Percentiles rank a stretch among this genome's conserved stretches.
Evolutionary conservation across 2,888 invertebrate species (phyloP).

Genomic region (Pharmacophagus antenor): DNA sequence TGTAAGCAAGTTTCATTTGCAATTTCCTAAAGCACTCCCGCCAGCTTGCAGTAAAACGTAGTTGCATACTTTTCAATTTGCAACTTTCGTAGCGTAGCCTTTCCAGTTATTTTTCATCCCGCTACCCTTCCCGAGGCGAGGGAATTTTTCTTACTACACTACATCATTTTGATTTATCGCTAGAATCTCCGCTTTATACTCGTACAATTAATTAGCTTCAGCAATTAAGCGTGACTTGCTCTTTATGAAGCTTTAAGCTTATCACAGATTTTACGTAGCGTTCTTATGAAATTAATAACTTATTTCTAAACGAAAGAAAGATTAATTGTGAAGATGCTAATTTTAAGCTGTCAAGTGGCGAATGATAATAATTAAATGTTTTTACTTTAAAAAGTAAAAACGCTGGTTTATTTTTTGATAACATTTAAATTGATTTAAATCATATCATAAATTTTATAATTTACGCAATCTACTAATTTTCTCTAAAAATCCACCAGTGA

Average conservation of each 20-base stretch:
- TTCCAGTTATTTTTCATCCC: slow-evolving; percentile 66
- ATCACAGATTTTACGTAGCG: not conserved
- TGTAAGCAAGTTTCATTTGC: slow-evolving; percentile 49
- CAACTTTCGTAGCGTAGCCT: slow-evolving; percentile 51
- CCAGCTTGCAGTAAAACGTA: slow-evolving; percentile 56
- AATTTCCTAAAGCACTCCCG: slow-evolving; percentile 49
- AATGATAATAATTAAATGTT: too few relatives aligned
- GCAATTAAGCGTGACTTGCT: slow-evolving; percentile 1
- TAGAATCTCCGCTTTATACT: slow-evolving; percentile 5
- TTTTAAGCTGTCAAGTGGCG: not conserved
- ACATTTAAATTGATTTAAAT: too few relatives aligned
- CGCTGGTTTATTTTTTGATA: too few relatives aligned
- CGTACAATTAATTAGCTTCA: slow-evolving; percentile 6
- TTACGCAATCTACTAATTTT: too few relatives aligned
- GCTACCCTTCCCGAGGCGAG: slow-evolving; percentile 55
- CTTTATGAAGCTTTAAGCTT: not conserved
- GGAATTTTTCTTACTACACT: slow-evolving; percentile 64
- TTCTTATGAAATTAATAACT: not conserved
- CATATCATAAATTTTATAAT: too few relatives aligned
- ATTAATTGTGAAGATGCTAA: not conserved
- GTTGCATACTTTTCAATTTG: slow-evolving; percentile 68
- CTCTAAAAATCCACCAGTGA: too few relatives aligned
- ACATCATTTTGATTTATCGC: slow-evolving; percentile 44
- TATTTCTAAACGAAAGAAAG: not conserved
- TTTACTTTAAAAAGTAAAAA: too few relatives aligned